Percentiles rank a stretch among this genome's conserved stretches.
Conservation (phyloP, 2,113 vertebrate genomes). For the Gambusia affinis region DNA sequence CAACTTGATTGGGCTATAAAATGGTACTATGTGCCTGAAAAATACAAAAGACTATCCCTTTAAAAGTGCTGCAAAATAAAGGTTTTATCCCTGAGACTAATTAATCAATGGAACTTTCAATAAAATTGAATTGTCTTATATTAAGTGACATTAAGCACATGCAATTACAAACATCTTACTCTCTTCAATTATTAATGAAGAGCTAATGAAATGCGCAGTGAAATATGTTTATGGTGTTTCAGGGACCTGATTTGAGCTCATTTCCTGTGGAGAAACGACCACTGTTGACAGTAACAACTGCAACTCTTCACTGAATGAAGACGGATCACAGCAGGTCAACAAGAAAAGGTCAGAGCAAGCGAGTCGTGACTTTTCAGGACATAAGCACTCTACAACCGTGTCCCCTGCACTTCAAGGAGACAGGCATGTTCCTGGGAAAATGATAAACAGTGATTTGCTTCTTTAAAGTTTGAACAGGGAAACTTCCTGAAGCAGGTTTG, state of each 20-base stretch:
- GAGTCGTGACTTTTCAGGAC: slow-evolving; percentile 14
- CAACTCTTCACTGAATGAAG: slow-evolving; percentile 30
- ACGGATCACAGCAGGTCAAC: slow-evolving; percentile 37
- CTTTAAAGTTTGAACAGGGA: slow-evolving; percentile 27
- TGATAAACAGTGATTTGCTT: not conserved
- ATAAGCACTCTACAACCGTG: slow-evolving; percentile 2
- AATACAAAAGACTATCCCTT: no score
- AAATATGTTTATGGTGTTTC: not conserved
- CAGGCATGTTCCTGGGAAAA: slow-evolving; percentile 5
- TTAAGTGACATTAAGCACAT: not conserved
- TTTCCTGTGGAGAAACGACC: slow-evolving; percentile 36
- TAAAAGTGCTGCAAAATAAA: not conserved
- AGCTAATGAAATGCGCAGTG: not conserved
- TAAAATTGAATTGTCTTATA: not conserved
- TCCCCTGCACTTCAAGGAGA: not conserved
- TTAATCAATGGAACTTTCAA: not conserved
- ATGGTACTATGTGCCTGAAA: no score
- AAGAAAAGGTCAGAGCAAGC: slow-evolving; percentile 46
- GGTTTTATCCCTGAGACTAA: not conserved
- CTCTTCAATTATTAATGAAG: not conserved
- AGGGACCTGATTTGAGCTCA: slow-evolving; percentile 6
- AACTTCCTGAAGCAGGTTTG: slow-evolving; percentile 25
- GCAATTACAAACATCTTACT: not conserved
- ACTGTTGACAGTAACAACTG: slow-evolving; percentile 29
- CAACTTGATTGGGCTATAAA: no score